Percentiles rank a stretch among this genome's conserved stretches.
These are phyloP conservation scores for Eulemur mongoz DNA, from an alignment of 2,797 vertebrate species.

Conservation along the genomic window DNA sequence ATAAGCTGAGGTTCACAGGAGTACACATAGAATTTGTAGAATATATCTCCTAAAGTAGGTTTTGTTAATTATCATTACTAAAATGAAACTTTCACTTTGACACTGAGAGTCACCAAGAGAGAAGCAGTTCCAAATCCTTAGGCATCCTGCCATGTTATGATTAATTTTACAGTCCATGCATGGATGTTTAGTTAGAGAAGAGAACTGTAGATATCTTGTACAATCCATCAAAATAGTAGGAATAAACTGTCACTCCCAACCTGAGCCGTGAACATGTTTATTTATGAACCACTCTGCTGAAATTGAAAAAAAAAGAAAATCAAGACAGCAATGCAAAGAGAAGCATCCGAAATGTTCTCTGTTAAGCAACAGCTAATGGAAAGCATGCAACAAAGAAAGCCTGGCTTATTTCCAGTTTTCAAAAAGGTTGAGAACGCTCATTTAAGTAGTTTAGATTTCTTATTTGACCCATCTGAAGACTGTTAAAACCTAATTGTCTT, in stretches of 20 bases:
- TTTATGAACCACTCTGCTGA: conserved; percentile 78
- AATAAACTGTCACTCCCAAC: conserved; percentile 78
- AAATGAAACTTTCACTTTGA: conserved; percentile 64
- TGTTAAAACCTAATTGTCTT: conserved; percentile 19
- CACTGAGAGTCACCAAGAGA: conserved; percentile 53
- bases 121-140: conserved; percentile 78
- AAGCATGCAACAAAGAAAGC: conserved; percentile 30
- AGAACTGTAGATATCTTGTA: conserved; percentile 80
- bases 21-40: not conserved
- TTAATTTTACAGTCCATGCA: conserved; percentile 79
- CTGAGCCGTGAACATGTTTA: conserved; percentile 75
- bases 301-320: conserved; percentile 68
- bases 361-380: conserved; percentile 61
- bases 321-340: conserved; percentile 65
- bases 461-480: not conserved
- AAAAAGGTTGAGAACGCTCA: not conserved
- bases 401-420: conserved; percentile 45
- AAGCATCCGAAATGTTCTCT: conserved; percentile 60
- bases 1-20: not conserved
- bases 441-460: conserved; percentile 31
- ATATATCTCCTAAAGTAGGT: not conserved
- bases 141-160: conserved; percentile 77
- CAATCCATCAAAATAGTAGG: conserved; percentile 78
- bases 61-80: conserved; percentile 68
- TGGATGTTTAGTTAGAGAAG: conserved; percentile 81